Base-by-base conservation (phyloP, 2,113 vertebrate genomes). In the Bubo scandiacus region DNA sequence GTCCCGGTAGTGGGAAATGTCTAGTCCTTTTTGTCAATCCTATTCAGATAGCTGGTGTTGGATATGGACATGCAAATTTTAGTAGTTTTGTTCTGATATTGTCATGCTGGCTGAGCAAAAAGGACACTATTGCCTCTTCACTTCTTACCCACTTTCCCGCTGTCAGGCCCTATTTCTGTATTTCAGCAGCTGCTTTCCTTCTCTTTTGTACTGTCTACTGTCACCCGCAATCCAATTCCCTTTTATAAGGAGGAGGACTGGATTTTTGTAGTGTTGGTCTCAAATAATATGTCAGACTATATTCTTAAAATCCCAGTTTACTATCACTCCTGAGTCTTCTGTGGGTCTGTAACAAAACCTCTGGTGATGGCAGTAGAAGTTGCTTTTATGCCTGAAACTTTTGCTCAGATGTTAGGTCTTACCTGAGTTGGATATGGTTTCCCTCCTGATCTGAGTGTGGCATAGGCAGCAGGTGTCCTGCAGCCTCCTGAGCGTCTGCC, bases 51-150 rank as follows among this genome's bases (percentile, higher is more conserved):
- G 27, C 47, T 87, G 73, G 36, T 5, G 5, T 15, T 80, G 10
- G 10, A 4, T 57, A 34, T 0, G 1, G 58, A 42, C 3, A 2
- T 36, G 23, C 2, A 58, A 21, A 34, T 36, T 36, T 81, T 68
- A 36, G 36, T 42, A 55, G 22, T n/a, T 81, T 65, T 63, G 34
- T 58, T 94, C 36, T 61, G n/a, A 26, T 59, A 14, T 26, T 85
- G 25, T 73, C 11, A 9, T 36, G 19, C 36, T 5, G 25, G 12
- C 25, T 78, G 59, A 79, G 25, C 43, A 34, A 43, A 78, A 55
- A 49, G 9, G 10, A 29, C 25, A 14, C 52, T 52, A 4, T 66
- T 52, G 22, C 36, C 11, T 43, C 49, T 40, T 73, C 23, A 16
- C 68, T 75, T 90, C 47, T 80, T 18, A 49, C 30, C 36, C 11